Base-by-base conservation (phyloP, 2,888 invertebrate genomes). In the Tryphoninae sp. region DNA sequence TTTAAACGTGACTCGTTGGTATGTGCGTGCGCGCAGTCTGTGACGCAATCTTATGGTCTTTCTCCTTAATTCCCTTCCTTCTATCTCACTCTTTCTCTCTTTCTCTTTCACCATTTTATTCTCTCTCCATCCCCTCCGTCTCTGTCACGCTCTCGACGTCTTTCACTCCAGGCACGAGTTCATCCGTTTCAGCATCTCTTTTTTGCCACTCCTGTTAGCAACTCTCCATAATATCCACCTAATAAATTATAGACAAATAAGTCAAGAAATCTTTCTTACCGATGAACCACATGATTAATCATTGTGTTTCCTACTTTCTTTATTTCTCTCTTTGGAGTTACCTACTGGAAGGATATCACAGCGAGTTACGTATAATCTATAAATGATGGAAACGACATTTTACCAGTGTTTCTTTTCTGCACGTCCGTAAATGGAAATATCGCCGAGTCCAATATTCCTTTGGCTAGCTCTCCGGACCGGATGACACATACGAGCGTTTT, bases 11-110 rank as follows among this genome's bases (percentile, higher is more conserved):
- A 91, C 90, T 89, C 88, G 87, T 84, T 78, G 88, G 85, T 87
- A 89, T 87, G 88, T 88, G 87, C 87, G 86, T 87, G 87, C 87
- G 84, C 83, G 84, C 84, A 80, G 61, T 68, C 69, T 83, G 84
- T 90, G 90, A 91, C 89, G 90, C 88, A 91, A 90, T 89, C 85
- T 84, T 87, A 88, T 89, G 89, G 89, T 90, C 88, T 90, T 89
- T 89, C 88, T 87, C 85, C 85, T 85, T 86, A 83, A 82, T 84
- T 67, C 64, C 64, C 82, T 62, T 83, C 77, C 81, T 81, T 79
- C 83, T 71, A 71, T 80, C 68, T 78, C 26, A 74, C 78, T 76
- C 76, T 74, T 71, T 73, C 68, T 65, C 59, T 67, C 64, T 65
- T 74, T 81, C 59, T 61, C 75, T 64, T 76, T 81, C 33, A 33